Conservation (phyloP, 2,888 invertebrate genomes). For the Julus scanicus region DNA sequence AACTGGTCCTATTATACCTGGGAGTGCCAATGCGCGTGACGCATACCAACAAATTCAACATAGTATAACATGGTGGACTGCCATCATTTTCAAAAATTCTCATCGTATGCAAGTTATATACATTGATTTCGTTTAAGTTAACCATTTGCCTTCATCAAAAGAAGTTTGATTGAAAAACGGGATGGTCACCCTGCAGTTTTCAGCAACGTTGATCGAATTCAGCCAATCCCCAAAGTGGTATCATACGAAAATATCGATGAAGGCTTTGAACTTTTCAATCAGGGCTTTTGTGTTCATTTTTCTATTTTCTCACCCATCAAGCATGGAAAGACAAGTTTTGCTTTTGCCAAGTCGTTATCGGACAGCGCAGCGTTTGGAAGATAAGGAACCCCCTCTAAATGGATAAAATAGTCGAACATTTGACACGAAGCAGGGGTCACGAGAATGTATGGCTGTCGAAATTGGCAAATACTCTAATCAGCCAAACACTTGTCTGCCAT, state of each 20-base stretch:
- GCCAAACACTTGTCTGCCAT: conserved; percentile 27
- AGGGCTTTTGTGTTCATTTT: conserved; percentile 9
- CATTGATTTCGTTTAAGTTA: too few relatives aligned
- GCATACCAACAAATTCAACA: neutral
- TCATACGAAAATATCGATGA: neutral
- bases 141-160: too few relatives aligned
- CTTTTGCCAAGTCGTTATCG: neutral
- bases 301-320: conserved; percentile 18
- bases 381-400: conserved; percentile 28
- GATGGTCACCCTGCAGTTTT: too few relatives aligned
- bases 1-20: neutral
- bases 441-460: conserved; percentile 4
- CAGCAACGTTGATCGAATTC: too few relatives aligned
- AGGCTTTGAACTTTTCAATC: conserved; percentile 33
- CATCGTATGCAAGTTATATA: too few relatives aligned
- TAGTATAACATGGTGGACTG: neutral
- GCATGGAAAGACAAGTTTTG: neutral
- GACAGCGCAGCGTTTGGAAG: conserved; percentile 9
- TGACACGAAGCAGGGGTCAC: conserved; percentile 33
- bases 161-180: too few relatives aligned
- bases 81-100: too few relatives aligned
- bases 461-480: conserved; percentile 21
- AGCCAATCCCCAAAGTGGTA: too few relatives aligned
- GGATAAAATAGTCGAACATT: conserved; percentile 23
- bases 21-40: neutral